Evolutionary conservation across 2,888 invertebrate species (phyloP), one percentile per base, ranked within the genome.

Genomic region (Eupithecia dodoneata): DNA sequence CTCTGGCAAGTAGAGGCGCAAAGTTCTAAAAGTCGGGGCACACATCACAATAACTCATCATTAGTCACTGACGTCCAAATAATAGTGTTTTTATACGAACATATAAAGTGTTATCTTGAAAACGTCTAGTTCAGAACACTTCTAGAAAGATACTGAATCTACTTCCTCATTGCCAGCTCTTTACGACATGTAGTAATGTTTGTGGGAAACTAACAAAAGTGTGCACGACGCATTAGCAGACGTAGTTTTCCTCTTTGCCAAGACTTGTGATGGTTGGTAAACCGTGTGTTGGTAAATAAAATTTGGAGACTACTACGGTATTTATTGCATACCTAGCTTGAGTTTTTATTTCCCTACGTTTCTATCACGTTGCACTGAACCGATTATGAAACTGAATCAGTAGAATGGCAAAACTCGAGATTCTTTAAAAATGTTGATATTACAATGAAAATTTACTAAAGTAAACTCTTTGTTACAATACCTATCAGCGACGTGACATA

Each of bases 41-140:
- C 67, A 69, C 45, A 69, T 69, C 67, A 69, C 67, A 69, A 44
- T n/a, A 69, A 69, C n/a, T 69, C 42, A 69, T 30, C 63, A 63
- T 63, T 63, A 30, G 63, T 30, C 63, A 12, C 63, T 63, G 63
- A 63, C 63, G 7, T 63, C 18, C 30, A 30, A 63, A 30, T 18
- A 63, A 63, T 3, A 12, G 63, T 63, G 12, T 63, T 63, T 52
- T 63, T 63, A 59, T 59, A 18, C 63, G 18, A 18, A 63, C 30
- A 30, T 63, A 18, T 7, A 42, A 42, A 66, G 7, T 42, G 6
- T 42, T 66, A n/a, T 42, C 7, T 15, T 42, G 3, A 10, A 66
- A 66, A 47, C 70, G 70, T 70, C 70, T 70, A 47, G 13, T 18
- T 47, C 70, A 70, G 70, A 70, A 45, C 47, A 47, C 18, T 70